Evolutionary conservation across 2,113 vertebrate genomes (phyloP).

Genomic region (Oceanites oceanicus): DNA sequence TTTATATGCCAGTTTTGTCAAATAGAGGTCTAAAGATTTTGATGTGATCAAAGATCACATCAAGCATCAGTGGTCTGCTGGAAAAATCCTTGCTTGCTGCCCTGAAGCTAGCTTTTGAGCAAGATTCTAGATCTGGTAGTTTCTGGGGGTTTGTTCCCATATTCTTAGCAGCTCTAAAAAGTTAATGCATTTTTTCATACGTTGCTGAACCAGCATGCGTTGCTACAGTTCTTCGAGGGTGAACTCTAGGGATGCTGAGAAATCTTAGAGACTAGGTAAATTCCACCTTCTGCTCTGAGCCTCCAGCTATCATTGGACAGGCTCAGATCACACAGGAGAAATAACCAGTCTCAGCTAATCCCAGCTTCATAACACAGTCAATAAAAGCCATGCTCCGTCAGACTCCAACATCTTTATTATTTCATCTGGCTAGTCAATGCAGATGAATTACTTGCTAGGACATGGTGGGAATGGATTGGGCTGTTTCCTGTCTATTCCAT

Average conservation of each 20-base stretch:
- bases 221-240: not conserved
- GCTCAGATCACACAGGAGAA: not conserved
- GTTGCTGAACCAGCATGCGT: not conserved
- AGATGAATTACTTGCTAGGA: conserved; percentile 24
- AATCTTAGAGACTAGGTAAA: not conserved
- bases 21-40: not conserved
- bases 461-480: conserved; percentile 1
- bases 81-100: not conserved
- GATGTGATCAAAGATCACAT: not conserved
- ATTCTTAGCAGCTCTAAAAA: not conserved
- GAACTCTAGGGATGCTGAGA: not conserved
- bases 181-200: not conserved
- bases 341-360: not conserved
- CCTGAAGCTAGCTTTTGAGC: not conserved
- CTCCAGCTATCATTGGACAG: not conserved
- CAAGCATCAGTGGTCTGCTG: not conserved
- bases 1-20: not conserved
- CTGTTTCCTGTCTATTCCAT: conserved; percentile 3
- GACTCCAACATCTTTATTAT: not conserved
- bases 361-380: not conserved
- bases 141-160: not conserved
- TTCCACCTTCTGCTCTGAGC: not conserved
- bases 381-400: not conserved
- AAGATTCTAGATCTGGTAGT: not conserved
- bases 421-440: not conserved